Base-by-base conservation (phyloP, 2,797 vertebrate genomes). In the Typhlichthys subterraneus region DNA sequence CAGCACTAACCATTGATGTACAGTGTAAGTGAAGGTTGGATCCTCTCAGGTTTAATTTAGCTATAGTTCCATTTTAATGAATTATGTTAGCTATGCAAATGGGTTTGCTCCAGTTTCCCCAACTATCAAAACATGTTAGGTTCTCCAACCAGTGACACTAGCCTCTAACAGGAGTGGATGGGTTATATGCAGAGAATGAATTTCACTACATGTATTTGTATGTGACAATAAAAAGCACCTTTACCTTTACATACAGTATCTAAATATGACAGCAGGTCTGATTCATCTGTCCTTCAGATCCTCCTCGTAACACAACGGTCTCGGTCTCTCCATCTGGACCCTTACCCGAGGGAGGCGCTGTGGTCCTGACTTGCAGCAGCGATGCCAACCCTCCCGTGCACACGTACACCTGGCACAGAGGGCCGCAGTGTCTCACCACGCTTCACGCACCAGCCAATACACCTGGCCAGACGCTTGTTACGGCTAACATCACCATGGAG, bases 331-430 rank as follows among this genome's bases (percentile, higher is more conserved):
- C 70, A 13, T 1, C 67, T 31, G 69, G 23, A 54, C 38, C 70
- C 9, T 49, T n/a, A 12, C 55, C 62, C 11, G 52, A n/a, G 0
- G 7, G 13, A 0, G 50, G 61, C 51, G 67, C 76, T n/a, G 60
- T 79, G 48, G 83, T 67, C 51, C 73, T 90, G 67, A 87, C 70
- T 70, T 90, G 88, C 83, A 87, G 72, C 65, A 88, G 87, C 42
- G 82, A 87, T 12, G 87, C 86, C 12, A 89, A 86, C 80, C 88
- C 88, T 2, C 77, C 83, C 6, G 84, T 88, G 4, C 68, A 11
- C 33, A 61, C 63, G 0, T 89, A 74, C 63, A 19, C 54, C 49
- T 90, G 87, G 87, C 85, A 86, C 77, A 62, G 67, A 46, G 85
- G 78, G 0, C 48, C n/a, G 56, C 79, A 67, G 0, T 90, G 88